Base-by-base conservation (phyloP, 92 coral and sea anemone species). In the Paragorgia papillata region DNA sequence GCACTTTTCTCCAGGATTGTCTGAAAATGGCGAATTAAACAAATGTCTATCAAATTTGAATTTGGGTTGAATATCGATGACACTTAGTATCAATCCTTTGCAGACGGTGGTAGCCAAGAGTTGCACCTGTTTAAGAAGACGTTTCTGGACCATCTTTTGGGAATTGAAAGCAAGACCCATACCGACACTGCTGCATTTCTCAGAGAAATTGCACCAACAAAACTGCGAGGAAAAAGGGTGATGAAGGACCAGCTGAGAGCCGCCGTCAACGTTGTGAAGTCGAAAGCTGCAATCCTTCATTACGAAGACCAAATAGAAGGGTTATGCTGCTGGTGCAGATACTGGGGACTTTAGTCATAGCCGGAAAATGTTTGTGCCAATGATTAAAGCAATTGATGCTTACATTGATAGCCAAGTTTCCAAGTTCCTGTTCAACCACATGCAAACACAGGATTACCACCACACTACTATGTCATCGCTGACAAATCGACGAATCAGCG, bases 141-240 rank as follows among this genome's bases (percentile, higher is more conserved):
- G 19, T 19, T 51, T 17, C 20, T 51, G 26, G 58, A 22, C 19
- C 58, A 51, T 51, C 20, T 51, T 3, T 17, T 7, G 6, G 58
- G 58, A 51, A 51, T 17, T 17, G 58, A 51, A 51, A 51, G 58
- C 58, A 51, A 51, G 26, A 51, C 58, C 26, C 58, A 51, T 51
- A 17, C 7, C 21, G 58, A 51, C 26, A 19, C 58, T 51, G 58
- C 17, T 22, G 21, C 20, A 51, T 51, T 17, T 17, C 21, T 17
- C 58, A 17, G 19, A 17, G 20, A 17, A 22, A 17, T 17, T 17
- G 26, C 21, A 51, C 26, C 58, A 17, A 22, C 17, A 7, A 51
- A 22, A 19, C 20, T 5, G 17, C 6, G 58, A 51, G 58, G 26
- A 22, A 51, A 7, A 51, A 17, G 20, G 58, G 58, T 51, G 58